Base-by-base conservation (phyloP, 2,888 invertebrate genomes). In the Diadegma fenestrale region DNA sequence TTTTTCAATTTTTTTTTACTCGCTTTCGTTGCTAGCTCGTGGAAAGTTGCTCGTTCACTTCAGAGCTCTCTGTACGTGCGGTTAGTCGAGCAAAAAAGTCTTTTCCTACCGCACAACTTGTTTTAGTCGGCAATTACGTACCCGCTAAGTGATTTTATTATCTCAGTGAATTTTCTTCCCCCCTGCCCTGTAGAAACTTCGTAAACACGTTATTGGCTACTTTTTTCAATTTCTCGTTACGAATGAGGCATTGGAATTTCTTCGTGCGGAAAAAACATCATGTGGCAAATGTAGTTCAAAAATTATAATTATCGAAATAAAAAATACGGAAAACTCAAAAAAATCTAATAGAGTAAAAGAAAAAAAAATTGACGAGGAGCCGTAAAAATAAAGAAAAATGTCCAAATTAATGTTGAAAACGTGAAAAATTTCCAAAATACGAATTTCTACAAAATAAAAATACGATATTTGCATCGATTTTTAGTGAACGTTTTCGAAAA, bases 91-190 rank as follows among this genome's bases (percentile, higher is more conserved):
- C 43, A 48, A 80, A 80, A 82, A 68, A 22, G 71, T 71, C 76
- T 75, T 48, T 43, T 54, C 37, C 58, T 66, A 72, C 61, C 72
- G 72, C 82, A 68, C 72, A 80, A 80, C 82, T 76, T 76, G 75
- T 85, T 82, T 72, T 77, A 58, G 69, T 12, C 85, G 63, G 77
- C 85, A 85, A 85, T 82, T 82, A 82, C 82, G 43, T 77, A 77
- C 41, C 71, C 76, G 80, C 82, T 80, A 77, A 82, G 85, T 85
- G 85, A 85, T 85, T 85, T 82, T 85, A 82, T 80, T 80, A 85
- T 63, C 79, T 73, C 72, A 48, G 26, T 51, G 33, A 73, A 78
- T 61, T 81, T 85, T 75, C 61, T 51, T 84, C 68, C 26, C 58
- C 26, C 26, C 58, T 26, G 12, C 14, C 30, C 30, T 2, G 58